Evolutionary conservation across 2,113 vertebrate species (phyloP), one percentile per base, ranked within the genome.

Genomic region (Aegithalos caudatus): DNA sequence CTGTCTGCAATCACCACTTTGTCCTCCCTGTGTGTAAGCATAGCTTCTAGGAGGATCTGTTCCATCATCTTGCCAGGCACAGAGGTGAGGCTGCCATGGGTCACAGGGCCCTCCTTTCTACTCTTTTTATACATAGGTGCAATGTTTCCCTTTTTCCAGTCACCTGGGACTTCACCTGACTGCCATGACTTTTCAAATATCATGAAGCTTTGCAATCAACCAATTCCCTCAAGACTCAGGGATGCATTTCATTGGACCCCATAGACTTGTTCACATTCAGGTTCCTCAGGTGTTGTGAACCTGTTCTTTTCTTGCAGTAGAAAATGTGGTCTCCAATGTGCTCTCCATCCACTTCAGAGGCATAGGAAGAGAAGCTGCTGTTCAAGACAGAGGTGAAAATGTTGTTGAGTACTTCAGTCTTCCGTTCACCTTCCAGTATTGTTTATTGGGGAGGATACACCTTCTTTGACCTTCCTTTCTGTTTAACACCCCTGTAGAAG

Each of bases 301-400:
- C 33, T 45, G 22, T 45, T 45, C 47, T 70, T 53, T 45, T 19
- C 12, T n/a, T 61, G n/a, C 38, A 53, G 10, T n/a, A 69, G 54
- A n/a, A 51, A n/a, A 38, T 29, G 8, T 38, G 5, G 8, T 53
- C 18, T 28, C 33, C 19, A 69, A 28, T 0, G 0, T 38, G 24
- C 12, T 69, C 19, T 69, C 10, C 45, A 45, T 45, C 23, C 54
- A 16, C 47, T 20, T 37, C 23, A 70, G 54, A 45, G 15, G 12
- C 1, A 0, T 20, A 45, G 28, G 33, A 61, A 78, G 47, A 70
- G 12, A 28, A 45, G 20, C 10, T 38, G 28, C 20, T 4, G 3
- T 38, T 24, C 56, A 53, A 38, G 38, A 38, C 23, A 24, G 62
- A 16, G 12, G 24, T 8, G 24, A 54, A 69, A 60, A 47, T 3